A percentile compares a stretch with the other conserved stretches of the same genome.
Evolutionary conservation across 2,888 invertebrate species (phyloP).

Genomic region (Hesperia comma): DNA sequence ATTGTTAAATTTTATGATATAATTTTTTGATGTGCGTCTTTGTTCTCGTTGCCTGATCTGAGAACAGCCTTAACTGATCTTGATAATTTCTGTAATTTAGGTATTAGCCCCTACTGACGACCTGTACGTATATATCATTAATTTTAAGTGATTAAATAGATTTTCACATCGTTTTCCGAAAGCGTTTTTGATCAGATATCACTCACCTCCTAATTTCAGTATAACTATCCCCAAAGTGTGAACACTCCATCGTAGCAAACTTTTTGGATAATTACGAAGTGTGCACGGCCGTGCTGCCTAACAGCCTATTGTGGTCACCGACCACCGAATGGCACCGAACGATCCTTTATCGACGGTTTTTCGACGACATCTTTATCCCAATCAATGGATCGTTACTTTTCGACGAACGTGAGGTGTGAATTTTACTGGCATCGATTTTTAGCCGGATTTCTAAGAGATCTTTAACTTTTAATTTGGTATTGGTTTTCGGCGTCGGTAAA

Average conservation of each 20-base stretch:
- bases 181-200: too few species aligned
- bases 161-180: too few species aligned
- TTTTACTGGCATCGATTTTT: slow-evolving; percentile 46
- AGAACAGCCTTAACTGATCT: too few species aligned
- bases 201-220: too few species aligned
- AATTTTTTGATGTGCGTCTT: too few species aligned
- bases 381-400: slow-evolving; percentile 74
- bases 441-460: slow-evolving; percentile 14
- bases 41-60: too few species aligned
- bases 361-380: slow-evolving; percentile 75
- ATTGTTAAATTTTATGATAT: too few species aligned
- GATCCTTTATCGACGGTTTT: slow-evolving; percentile 56
- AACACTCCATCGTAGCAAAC: background rate
- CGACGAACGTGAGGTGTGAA: slow-evolving; percentile 51
- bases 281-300: slow-evolving; percentile 11
- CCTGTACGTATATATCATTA: too few species aligned
- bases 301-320: slow-evolving; percentile 22
- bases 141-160: too few species aligned
- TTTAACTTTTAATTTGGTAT: slow-evolving; percentile 31
- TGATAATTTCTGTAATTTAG: too few species aligned
- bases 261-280: background rate
- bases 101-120: too few species aligned
- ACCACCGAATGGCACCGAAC: background rate
- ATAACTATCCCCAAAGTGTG: background rate
- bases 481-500: slow-evolving; percentile 7